Conservation (phyloP, 2,888 invertebrate genomes). For the Tenthredo distinguenda region DNA sequence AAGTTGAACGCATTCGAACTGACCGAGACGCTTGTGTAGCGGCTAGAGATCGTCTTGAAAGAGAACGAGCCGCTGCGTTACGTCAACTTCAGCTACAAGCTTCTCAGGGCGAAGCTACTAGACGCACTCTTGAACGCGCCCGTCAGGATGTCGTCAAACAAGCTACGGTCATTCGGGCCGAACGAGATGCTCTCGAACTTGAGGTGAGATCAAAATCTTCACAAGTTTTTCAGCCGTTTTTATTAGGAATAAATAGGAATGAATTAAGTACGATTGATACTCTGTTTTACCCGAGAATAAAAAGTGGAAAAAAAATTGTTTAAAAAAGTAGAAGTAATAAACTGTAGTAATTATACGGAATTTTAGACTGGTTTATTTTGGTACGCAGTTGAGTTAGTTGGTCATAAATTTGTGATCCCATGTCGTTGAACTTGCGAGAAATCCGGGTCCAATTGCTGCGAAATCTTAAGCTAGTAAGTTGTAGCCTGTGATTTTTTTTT, state of each 20-base stretch:
- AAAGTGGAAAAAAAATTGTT: neutral
- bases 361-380: neutral
- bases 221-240: conserved; percentile 11
- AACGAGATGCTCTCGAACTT: conserved; percentile 81
- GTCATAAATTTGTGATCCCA: neutral
- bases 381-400: neutral
- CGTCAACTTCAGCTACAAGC: conserved; percentile 81
- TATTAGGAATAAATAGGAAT: neutral
- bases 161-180: conserved; percentile 81
- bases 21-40: conserved; percentile 71
- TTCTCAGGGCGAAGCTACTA: conserved; percentile 80
- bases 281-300: neutral
- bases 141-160: conserved; percentile 82
- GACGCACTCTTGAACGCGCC: conserved; percentile 81
- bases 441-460: neutral
- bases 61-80: conserved; percentile 69
- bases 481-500: neutral
- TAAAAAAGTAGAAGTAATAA: neutral
- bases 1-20: conserved; percentile 69
- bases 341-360: neutral
- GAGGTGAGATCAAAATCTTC: conserved; percentile 77
- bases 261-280: neutral
- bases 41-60: conserved; percentile 71
- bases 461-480: conserved; percentile 7
- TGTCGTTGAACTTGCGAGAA: conserved; percentile 14